phyloP scores from a whole-genome alignment of 2,113 vertebrate species.

The Riparia riparia region DNA sequence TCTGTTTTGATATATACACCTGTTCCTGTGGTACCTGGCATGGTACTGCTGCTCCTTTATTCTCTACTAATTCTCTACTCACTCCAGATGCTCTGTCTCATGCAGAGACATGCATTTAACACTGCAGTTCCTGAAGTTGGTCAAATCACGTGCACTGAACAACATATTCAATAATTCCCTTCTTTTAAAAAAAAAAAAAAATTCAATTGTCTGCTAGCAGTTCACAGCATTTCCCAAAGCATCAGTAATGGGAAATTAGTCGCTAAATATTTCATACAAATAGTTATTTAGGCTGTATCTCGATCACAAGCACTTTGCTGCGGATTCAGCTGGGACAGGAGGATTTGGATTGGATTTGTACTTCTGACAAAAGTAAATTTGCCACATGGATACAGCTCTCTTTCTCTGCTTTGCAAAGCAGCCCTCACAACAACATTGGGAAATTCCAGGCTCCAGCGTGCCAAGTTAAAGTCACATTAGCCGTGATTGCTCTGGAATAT shows the following conservation, averaged over 20 bases:
- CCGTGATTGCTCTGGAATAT: background rate
- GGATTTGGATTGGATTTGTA: background rate
- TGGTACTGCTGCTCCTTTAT: background rate
- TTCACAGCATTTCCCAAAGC: background rate
- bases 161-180: background rate
- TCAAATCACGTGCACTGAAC: background rate
- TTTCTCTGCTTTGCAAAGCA: background rate
- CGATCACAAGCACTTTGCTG: background rate
- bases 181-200: background rate
- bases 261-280: slow-evolving; percentile 56
- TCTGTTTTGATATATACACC: background rate
- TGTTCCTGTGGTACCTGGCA: background rate
- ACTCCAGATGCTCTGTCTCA: background rate
- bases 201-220: slow-evolving; percentile 23
- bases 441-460: background rate
- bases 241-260: slow-evolving; percentile 25
- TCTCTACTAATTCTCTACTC: background rate
- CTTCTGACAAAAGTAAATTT: background rate
- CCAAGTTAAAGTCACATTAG: background rate
- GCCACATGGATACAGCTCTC: background rate
- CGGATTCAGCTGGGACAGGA: background rate
- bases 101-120: too few species aligned
- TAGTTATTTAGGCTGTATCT: slow-evolving; percentile 13
- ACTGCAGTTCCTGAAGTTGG: background rate
- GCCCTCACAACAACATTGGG: background rate